Conservation (phyloP, 37 sponge, comb jelly and placozoan species). For the Amphimedon queenslandica region DNA sequence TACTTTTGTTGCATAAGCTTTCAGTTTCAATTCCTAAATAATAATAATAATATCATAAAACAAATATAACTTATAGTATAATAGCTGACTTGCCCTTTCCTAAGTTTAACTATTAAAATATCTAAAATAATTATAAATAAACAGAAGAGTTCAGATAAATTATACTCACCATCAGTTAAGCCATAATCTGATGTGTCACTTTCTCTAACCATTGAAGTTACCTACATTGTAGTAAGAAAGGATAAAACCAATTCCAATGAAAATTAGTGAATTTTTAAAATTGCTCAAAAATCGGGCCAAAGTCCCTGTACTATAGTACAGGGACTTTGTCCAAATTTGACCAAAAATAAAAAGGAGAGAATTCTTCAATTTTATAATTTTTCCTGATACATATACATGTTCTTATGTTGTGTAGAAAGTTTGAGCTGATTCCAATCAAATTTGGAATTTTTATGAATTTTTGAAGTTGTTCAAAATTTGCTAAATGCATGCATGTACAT, state of each 20-base stretch:
- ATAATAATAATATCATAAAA: not conserved
- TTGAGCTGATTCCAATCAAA: too few relatives aligned
- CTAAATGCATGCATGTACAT: too few relatives aligned
- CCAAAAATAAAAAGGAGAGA: too few relatives aligned
- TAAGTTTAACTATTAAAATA: constrained; percentile 91
- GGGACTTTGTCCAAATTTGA: too few relatives aligned
- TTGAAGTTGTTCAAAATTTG: too few relatives aligned
- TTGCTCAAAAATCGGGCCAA: not conserved
- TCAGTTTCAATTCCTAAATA: constrained; percentile 68
- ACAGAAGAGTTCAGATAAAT: too few relatives aligned
- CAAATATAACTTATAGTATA: not conserved
- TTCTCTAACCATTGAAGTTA: constrained; percentile 57
- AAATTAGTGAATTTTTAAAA: too few relatives aligned
- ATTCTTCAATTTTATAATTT: too few relatives aligned
- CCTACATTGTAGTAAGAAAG: constrained; percentile 21
- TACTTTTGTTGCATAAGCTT: constrained; percentile 86
- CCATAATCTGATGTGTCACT: constrained; percentile 69
- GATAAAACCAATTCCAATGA: not conserved
- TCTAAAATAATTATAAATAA: constrained; percentile 44
- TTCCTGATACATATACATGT: too few relatives aligned
- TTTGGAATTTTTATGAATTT: too few relatives aligned
- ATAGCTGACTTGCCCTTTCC: constrained; percentile 89
- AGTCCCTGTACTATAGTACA: not conserved
- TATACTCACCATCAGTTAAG: constrained; percentile 69
- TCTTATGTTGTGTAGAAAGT: too few relatives aligned